phyloP scores from a whole-genome alignment of 2,888 invertebrate genomes.

The Cataglyphis altisquamis region DNA sequence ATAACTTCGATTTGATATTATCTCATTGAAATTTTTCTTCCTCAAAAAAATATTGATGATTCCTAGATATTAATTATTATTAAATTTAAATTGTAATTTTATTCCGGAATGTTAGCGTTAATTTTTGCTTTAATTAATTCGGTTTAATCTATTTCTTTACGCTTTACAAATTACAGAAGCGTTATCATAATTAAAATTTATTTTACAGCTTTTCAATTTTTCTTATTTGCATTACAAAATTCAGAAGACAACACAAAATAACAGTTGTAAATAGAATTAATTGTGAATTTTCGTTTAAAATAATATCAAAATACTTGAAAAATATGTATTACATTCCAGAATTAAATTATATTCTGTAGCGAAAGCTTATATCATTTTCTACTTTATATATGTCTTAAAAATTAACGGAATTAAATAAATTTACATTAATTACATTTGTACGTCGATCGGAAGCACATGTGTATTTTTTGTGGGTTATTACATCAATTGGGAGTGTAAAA shows the following conservation, averaged over 20 bases:
- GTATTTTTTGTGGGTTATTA: background rate
- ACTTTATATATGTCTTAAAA: background rate
- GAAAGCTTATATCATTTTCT: background rate
- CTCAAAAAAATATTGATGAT: background rate
- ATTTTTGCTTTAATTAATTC: background rate
- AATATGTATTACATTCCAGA: background rate
- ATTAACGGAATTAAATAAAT: background rate
- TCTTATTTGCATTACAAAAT: background rate
- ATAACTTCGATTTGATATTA: background rate
- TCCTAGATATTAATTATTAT: background rate
- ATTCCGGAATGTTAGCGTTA: background rate
- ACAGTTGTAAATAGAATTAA: background rate
- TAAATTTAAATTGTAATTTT: background rate
- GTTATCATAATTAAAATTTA: background rate
- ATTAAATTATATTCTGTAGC: background rate
- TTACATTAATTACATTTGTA: background rate
- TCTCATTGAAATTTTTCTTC: background rate
- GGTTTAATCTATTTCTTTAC: background rate
- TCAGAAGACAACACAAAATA: background rate
- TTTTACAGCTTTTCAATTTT: background rate
- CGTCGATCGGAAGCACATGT: background rate
- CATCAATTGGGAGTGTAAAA: background rate
- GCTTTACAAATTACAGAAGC: background rate
- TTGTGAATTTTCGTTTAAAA: background rate
- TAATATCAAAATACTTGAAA: background rate